Evolutionary conservation across 2,797 vertebrate species (phyloP), one percentile per base, ranked within the genome.

Genomic region (Meda fulgida): DNA sequence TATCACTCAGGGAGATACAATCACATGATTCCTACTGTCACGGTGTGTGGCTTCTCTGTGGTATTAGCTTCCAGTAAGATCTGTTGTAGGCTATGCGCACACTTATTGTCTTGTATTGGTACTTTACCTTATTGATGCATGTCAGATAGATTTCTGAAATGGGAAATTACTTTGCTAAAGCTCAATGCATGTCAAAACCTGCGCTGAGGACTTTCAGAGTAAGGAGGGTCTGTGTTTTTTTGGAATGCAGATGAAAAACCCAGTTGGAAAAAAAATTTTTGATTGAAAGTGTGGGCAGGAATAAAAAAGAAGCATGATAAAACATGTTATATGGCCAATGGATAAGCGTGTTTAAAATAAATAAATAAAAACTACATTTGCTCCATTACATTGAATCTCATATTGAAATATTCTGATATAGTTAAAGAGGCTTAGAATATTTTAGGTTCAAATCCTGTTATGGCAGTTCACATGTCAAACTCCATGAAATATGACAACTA

Each of bases 391-490:
- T 58, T 84, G 75, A 34, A 84, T 69, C 48, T 78, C n/a, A 18
- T 58, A 43, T 69, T 70, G 75, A 78, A 78, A 78, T 16, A 69
- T 48, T 84, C 65, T 60, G 29, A 48, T 58, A 23, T 69, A 31
- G 73, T 58, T 14, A 13, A 84, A 84, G 75, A 84, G 26, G 75
- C 51, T 79, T 72, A 78, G 53, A 79, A 71, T 84, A 63, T 63
- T 70, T 79, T 71, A 48, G 53, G 65, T 78, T 46, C 1, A 79
- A 69, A 78, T 78, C 76, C 83, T 71, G 76, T 84, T 72, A 79
- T 4, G 29, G 67, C 67, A 46, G 65, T 79, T 84, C 76, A 78
- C 66, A 84, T 79, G 83, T 79, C 83, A 84, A 72, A 79, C 75
- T 46, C 72, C 36, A 69, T 78, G 73, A 83, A 76, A 83, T 77